These are phyloP conservation scores for Tanypteryx hageni DNA, from an alignment of 2,888 invertebrate genomes.

Conservation along the genomic window DNA sequence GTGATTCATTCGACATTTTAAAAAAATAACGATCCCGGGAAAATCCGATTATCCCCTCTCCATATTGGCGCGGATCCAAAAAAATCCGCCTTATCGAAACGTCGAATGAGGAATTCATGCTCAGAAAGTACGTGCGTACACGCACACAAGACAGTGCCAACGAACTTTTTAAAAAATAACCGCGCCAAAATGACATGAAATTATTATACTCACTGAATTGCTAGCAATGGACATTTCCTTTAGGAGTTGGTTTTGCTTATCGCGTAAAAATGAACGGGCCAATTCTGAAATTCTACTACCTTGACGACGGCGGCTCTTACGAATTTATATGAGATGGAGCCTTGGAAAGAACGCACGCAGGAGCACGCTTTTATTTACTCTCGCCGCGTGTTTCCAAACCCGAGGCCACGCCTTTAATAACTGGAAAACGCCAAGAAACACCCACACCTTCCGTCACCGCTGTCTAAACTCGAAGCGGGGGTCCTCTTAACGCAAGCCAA, in stretches of 20 bases:
- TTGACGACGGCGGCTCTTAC: neutral
- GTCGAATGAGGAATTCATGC: neutral
- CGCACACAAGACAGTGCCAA: neutral
- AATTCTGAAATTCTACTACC: conserved; percentile 19
- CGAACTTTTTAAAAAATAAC: neutral
- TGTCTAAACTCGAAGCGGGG: neutral
- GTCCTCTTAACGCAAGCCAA: neutral
- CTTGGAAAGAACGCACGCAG: conserved; percentile 6
- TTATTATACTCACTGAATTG: neutral
- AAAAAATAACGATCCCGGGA: too few relatives aligned
- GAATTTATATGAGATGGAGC: conserved; percentile 16
- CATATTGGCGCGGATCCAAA: too few relatives aligned
- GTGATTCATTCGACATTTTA: too few relatives aligned
- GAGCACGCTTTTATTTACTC: conserved; percentile 19
- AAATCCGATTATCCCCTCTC: too few relatives aligned
- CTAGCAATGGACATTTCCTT: neutral
- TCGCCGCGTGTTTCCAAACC: conserved; percentile 14
- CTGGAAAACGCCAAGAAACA: conserved; percentile 15
- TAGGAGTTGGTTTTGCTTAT: neutral
- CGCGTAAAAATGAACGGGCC: neutral
- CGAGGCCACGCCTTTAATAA: conserved; percentile 35
- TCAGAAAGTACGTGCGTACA: neutral
- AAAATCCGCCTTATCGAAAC: neutral
- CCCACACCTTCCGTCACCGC: neutral
- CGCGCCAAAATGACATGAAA: neutral